A percentile compares a stretch with the other conserved stretches of the same genome.
These are phyloP conservation scores for Probaryconus sp. DNA, from an alignment of 1,140 invertebrate species.

Conservation along the genomic window DNA sequence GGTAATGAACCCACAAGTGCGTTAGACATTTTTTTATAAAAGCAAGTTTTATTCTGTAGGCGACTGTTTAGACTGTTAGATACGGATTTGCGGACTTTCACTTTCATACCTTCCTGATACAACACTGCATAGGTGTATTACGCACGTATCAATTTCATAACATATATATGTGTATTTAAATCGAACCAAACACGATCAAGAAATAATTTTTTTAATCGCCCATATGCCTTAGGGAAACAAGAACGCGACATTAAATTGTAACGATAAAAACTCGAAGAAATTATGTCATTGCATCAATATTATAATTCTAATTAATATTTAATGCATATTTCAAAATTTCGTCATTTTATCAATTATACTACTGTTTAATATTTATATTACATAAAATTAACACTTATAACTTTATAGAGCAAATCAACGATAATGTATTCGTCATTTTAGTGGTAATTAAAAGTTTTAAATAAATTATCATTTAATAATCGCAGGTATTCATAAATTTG, in stretches of 20 bases:
- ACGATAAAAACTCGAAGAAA: conserved; percentile 7
- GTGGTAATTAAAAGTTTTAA: too few relatives aligned
- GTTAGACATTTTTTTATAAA: conserved; percentile 11
- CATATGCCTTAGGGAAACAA: conserved; percentile 12
- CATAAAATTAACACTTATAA: not conserved
- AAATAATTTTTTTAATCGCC: conserved; percentile 15
- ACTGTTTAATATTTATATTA: not conserved
- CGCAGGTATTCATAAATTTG: too few relatives aligned
- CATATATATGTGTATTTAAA: conserved; percentile 32
- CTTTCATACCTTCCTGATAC: conserved; percentile 2
- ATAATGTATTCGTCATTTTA: too few relatives aligned
- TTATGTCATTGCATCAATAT: conserved; percentile 5
- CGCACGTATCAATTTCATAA: conserved; percentile 24
- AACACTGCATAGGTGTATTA: conserved; percentile 34
- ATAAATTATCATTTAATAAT: too few relatives aligned
- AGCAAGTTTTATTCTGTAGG: conserved; percentile 10
- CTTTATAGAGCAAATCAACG: too few relatives aligned
- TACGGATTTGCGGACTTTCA: conserved; percentile 21
- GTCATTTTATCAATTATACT: not conserved
- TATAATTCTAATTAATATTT: conserved; percentile 1
- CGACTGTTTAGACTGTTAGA: conserved; percentile 3
- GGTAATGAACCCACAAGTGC: conserved; percentile 14
- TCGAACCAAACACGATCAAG: conserved; percentile 8
- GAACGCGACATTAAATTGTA: conserved; percentile 7
- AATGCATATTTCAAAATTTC: not conserved